Base-by-base conservation (phyloP, 2,797 vertebrate species). In the Mionectes olivaceus region DNA sequence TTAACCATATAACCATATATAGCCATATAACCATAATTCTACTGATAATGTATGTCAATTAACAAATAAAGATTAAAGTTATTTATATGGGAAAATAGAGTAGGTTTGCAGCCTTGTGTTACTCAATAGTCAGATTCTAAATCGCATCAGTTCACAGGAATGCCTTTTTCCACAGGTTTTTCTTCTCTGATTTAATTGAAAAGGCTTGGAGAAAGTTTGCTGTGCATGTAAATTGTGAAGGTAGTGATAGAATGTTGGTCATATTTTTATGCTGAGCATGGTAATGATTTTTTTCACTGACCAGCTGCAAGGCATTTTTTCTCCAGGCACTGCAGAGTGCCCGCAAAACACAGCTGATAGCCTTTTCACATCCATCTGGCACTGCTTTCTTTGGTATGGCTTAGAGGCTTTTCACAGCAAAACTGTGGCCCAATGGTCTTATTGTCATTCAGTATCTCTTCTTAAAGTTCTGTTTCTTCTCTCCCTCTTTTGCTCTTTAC, bases 381-480 rank as follows among this genome's bases (percentile, higher is more conserved):
- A 71, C 32, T 67, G 10, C 35, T 87, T 77, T 57, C 44, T 67
- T 86, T 71, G 50, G 70, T 68, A 93, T 64, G 50, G 25, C 74
- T 86, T 44, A 83, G 83, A 78, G 77, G 44, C 19, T 88, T 91
- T 89, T 73, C 60, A 91, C 53, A 89, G 15, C 23, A 89, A 76
- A 97, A 89, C 64, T 59, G 41, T 52, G 14, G 30, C 28, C 56
- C 39, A 39, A 94, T 49, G 41, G 52, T 94, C 67, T 83, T 65
- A 53, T 25, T 76, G 18, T 65, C 43, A 83, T 93, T 92, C 63
- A 46, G n/a, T 79, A 65, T 33, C 57, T 79, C 80, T 94, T 77
- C 73, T 50, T 95, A 91, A 93, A 32, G 52, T 76, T 82, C 82
- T 91, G 9, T 91, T 96, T 97, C 91, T 70, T 67, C 28, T 87